phyloP scores from a whole-genome alignment of 2,888 invertebrate species.

The Ormyrus rosae region DNA sequence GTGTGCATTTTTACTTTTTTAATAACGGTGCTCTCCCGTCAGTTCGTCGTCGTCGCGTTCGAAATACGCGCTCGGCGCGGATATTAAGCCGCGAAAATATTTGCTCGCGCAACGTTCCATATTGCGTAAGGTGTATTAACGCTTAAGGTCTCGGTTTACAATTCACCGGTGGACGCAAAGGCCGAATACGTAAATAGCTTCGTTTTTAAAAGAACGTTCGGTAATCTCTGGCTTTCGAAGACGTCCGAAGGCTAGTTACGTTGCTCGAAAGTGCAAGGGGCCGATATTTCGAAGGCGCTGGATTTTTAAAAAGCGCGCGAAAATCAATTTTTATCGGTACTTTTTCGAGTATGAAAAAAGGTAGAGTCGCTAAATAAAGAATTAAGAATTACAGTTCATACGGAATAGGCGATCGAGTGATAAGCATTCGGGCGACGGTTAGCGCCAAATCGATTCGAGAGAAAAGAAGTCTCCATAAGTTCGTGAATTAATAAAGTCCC shows the following conservation, averaged over 20 bases:
- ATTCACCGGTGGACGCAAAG: not conserved
- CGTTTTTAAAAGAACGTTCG: not conserved
- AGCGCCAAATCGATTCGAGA: not conserved
- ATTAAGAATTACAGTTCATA: not conserved
- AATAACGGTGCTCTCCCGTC: not conserved
- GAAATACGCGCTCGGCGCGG: not conserved
- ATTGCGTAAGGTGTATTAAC: not conserved
- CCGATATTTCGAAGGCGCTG: no score
- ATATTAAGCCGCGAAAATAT: not conserved
- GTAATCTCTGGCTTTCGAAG: not conserved
- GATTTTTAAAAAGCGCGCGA: no score
- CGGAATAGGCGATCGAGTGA: no score
- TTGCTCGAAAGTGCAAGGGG: no score
- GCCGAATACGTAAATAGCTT: not conserved
- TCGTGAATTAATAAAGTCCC: not conserved
- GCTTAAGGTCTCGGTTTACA: not conserved
- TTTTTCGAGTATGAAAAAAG: not conserved
- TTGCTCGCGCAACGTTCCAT: not conserved
- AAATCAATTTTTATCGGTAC: no score
- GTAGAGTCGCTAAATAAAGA: not conserved
- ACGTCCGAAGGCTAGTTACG: no score
- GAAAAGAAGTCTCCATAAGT: not conserved
- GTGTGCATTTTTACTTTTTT: not conserved
- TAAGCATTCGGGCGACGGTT: not conserved
- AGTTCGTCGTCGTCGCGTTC: not conserved